phyloP scores from a whole-genome alignment of 2,888 invertebrate genomes.

The Crematogaster levior region DNA sequence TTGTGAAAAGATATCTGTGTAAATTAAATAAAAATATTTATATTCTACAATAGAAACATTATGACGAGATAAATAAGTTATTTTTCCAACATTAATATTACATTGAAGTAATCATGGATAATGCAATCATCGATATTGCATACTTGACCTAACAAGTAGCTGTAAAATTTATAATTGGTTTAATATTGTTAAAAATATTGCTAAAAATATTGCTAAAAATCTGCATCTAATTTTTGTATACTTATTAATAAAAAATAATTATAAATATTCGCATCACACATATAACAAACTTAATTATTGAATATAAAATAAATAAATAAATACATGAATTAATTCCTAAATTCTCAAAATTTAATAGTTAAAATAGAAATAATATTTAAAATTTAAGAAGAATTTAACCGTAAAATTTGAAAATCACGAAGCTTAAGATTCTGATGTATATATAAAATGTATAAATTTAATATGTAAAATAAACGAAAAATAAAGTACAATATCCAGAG shows the following conservation, averaged over 20 bases:
- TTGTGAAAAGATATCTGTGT: background rate
- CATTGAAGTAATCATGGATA: background rate
- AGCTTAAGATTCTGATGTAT: background rate
- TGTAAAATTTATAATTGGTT: background rate
- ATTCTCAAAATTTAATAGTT: background rate
- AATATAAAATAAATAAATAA: background rate
- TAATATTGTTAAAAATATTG: background rate
- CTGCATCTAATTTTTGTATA: background rate
- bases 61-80: background rate
- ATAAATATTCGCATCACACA: background rate
- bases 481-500: background rate
- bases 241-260: background rate
- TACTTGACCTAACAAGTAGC: background rate
- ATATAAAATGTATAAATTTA: background rate
- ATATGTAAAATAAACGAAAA: background rate
- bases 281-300: background rate
- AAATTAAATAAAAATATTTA: slow-evolving; percentile 27
- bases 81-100: background rate
- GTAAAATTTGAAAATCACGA: background rate
- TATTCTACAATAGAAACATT: background rate
- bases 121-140: background rate
- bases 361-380: background rate
- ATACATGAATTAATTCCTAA: background rate
- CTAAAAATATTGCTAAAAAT: too few species aligned
- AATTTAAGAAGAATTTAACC: background rate